phyloP scores from a whole-genome alignment of 2,797 vertebrate genomes.

The Lacerta agilis region DNA sequence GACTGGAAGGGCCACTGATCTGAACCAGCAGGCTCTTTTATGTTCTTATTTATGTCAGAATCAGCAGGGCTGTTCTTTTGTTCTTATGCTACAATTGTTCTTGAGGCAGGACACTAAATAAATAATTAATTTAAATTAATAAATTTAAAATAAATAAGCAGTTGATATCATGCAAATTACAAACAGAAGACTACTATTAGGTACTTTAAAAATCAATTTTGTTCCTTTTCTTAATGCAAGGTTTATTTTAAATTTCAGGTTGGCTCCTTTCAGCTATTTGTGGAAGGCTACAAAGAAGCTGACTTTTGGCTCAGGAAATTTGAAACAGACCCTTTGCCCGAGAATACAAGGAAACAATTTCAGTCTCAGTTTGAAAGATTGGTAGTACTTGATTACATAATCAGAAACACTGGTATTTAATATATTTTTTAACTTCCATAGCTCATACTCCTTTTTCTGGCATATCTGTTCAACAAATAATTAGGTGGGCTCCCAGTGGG shows the following conservation, averaged over 20 bases:
- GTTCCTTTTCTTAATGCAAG: conserved; percentile 51
- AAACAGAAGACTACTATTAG: neutral
- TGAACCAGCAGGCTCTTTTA: neutral
- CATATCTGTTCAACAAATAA: neutral
- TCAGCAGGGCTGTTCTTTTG: neutral
- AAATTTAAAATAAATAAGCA: neutral
- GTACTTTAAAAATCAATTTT: neutral
- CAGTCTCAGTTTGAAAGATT: conserved; percentile 96
- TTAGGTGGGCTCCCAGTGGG: neutral
- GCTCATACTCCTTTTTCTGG: neutral
- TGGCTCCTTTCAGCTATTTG: conserved; percentile 97
- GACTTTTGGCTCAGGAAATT: conserved; percentile 97
- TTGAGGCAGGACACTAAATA: neutral
- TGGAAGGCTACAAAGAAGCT: conserved; percentile 95
- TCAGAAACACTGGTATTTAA: conserved; percentile 93
- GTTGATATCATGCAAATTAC: neutral
- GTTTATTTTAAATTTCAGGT: conserved; percentile 81
- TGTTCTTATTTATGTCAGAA: neutral
- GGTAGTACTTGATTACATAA: conserved; percentile 95
- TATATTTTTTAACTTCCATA: neutral
- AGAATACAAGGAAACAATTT: conserved; percentile 96
- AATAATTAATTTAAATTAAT: neutral
- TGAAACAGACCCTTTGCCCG: conserved; percentile 94
- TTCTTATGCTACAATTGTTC: neutral
- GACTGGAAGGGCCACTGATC: neutral